These are phyloP conservation scores for Epizoanthus ramosus DNA, from an alignment of 92 coral and sea anemone genomes.

Conservation along the genomic window DNA sequence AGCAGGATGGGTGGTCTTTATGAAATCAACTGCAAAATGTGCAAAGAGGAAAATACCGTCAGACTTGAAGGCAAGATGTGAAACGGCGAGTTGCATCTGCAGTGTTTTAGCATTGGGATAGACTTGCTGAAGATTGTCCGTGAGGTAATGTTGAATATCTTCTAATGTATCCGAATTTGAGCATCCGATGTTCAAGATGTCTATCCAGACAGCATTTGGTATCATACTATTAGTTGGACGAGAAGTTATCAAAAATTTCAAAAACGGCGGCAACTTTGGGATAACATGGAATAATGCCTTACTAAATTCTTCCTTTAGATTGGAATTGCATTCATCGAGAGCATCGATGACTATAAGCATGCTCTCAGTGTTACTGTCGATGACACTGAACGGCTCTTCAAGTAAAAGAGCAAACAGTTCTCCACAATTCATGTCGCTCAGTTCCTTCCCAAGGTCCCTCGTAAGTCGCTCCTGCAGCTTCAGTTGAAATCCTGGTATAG, in stretches of 20 bases:
- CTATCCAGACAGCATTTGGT: conserved; percentile 3
- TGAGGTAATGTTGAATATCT: conserved; percentile 52
- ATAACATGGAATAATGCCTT: conserved; percentile 40
- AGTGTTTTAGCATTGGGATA: conserved; percentile 26
- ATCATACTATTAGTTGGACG: conserved; percentile 41
- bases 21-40: conserved; percentile 37
- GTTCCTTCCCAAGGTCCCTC: conserved; percentile 19
- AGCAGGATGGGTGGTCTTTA: not conserved
- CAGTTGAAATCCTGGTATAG: conserved; percentile 51
- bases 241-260: conserved; percentile 59
- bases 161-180: conserved; percentile 39
- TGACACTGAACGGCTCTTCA: conserved; percentile 55
- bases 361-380: conserved; percentile 43
- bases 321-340: conserved; percentile 58
- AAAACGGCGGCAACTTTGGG: conserved; percentile 55
- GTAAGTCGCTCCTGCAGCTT: conserved; percentile 46
- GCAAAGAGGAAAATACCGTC: conserved; percentile 70
- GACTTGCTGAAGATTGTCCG: conserved; percentile 8
- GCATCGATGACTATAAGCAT: conserved; percentile 59
- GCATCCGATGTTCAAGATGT: conserved; percentile 37
- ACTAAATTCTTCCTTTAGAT: conserved; percentile 42
- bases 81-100: conserved; percentile 10
- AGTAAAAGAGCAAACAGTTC: conserved; percentile 55
- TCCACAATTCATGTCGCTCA: conserved; percentile 35
- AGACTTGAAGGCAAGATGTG: conserved; percentile 41